phyloP scores from a whole-genome alignment of 2,888 invertebrate species.

The Nebria brevicollis region DNA sequence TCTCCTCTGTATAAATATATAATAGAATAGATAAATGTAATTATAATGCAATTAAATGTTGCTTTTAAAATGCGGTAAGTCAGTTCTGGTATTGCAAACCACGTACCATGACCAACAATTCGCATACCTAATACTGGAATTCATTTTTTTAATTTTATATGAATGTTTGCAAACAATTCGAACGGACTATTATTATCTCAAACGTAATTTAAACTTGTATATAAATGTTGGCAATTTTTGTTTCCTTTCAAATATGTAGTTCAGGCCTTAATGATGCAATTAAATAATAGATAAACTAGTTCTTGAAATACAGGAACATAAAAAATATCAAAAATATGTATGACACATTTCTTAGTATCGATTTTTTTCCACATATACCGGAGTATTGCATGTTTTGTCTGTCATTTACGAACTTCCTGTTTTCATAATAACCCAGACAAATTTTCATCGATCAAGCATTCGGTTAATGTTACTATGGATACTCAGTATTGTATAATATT shows the following conservation, averaged over 20 bases:
- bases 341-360: background rate
- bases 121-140: background rate
- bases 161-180: no score
- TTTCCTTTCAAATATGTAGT: background rate
- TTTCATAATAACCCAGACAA: background rate
- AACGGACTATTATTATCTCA: no score
- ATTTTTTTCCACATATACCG: background rate
- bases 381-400: background rate
- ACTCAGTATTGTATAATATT: background rate
- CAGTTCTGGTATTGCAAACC: constrained; percentile 1
- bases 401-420: background rate
- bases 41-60: background rate
- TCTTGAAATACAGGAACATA: background rate
- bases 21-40: background rate
- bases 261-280: background rate
- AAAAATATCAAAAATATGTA: background rate
- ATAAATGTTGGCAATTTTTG: background rate
- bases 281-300: background rate
- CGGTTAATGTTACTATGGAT: background rate
- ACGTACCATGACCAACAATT: background rate
- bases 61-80: constrained; percentile 1
- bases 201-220: no score
- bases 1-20: background rate
- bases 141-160: background rate
- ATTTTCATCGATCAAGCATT: background rate